Evolutionary conservation across 2,797 vertebrate species (phyloP), one percentile per base, ranked within the genome.

Genomic region (Poecilia picta): DNA sequence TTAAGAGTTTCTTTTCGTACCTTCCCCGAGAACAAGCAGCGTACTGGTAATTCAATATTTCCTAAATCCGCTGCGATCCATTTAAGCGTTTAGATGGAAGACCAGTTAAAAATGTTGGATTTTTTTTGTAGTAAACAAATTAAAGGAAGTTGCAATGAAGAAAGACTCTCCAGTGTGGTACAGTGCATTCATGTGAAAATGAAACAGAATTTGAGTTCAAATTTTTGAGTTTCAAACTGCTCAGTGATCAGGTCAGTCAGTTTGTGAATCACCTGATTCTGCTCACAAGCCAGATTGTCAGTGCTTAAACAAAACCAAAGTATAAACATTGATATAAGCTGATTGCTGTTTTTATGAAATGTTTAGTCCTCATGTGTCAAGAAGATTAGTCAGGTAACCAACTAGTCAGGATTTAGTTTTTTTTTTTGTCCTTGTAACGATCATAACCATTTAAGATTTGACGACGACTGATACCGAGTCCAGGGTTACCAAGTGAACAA

Each of bases 1-100:
- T 85, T 82, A 84, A 66, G 59, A 73, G 46, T 74, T 51, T 47
- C 41, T 81, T 81, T 64, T 51, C 12, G 2, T 31, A 8, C 43
- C 18, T 53, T 28, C 23, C 13, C 36, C 53, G 28, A 25, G 49
- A 46, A 20, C 28, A 71, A 12, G 6, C 15, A n/a, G 1, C 25
- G 4, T n/a, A n/a, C n/a, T n/a, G n/a, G n/a, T 45, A 64, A 64
- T 66, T 47, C 47, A 43, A 25, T 41, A 28, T 72, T 28, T 20
- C 4, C 36, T 33, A 13, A 39, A 28, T 25, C 16, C 36, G 15
- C 11, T 71, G 64, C 8, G 25, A 53, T 77, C 66, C 41, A 28
- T 46, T 46, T 28, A 15, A 15, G 43, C n/a, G 7, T 28, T 72
- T 28, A 45, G 41, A 46, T 15, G 41, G 39, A 10, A 70, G 39